Evolutionary conservation across 2,888 invertebrate species (phyloP).

Genomic region (Acronicta psi): DNA sequence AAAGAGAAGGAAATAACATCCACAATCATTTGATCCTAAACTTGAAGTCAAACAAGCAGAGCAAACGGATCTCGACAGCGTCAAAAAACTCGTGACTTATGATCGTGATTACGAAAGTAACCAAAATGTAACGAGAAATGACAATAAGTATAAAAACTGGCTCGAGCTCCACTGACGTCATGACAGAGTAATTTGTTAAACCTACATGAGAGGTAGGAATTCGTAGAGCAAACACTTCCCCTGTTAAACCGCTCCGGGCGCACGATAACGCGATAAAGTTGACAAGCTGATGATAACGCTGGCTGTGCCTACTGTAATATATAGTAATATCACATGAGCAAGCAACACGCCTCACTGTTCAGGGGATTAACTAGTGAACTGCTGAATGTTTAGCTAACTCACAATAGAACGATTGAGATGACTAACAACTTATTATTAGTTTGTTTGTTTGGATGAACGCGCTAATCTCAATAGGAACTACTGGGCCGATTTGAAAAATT

Average conservation of each 20-base stretch:
- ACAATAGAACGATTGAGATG: slow-evolving; percentile 15
- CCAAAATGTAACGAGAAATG: slow-evolving; percentile 25
- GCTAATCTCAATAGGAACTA: no score
- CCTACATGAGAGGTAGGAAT: slow-evolving; percentile 67
- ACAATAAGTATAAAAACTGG: slow-evolving; percentile 19
- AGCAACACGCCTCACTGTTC: slow-evolving; percentile 60
- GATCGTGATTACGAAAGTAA: slow-evolving; percentile 41
- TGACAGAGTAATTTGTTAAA: slow-evolving; percentile 62
- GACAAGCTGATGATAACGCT: slow-evolving; percentile 56
- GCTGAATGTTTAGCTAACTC: slow-evolving; percentile 27
- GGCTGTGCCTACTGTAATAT: slow-evolving; percentile 54
- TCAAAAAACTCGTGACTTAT: slow-evolving; percentile 33
- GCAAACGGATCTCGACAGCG: slow-evolving; percentile 15
- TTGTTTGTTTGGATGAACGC: no score
- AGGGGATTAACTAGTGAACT: slow-evolving; percentile 47
- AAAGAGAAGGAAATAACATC: slow-evolving; percentile 10
- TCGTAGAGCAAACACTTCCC: slow-evolving; percentile 72
- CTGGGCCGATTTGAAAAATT: no score
- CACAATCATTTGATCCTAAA: slow-evolving; percentile 14
- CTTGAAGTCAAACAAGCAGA: slow-evolving; percentile 17
- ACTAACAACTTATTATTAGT: no score
- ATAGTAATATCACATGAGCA: slow-evolving; percentile 62
- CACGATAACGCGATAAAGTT: slow-evolving; percentile 61
- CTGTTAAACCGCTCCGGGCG: slow-evolving; percentile 58
- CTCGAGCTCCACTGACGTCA: slow-evolving; percentile 56